These are phyloP conservation scores for Vanacampus margaritifer DNA, from an alignment of 2,113 vertebrate genomes.

Conservation along the genomic window DNA sequence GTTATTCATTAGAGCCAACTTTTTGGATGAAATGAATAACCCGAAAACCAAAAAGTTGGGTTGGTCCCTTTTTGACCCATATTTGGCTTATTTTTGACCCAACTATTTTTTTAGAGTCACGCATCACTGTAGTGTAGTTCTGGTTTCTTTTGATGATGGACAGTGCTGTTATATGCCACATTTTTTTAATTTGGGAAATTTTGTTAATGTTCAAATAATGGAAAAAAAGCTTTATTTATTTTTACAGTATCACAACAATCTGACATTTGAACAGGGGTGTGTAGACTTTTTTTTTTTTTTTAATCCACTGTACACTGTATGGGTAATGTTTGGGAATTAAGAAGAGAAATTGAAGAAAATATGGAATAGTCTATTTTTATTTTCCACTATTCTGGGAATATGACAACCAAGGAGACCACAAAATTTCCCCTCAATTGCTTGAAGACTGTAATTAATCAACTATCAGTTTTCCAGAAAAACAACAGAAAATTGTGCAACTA, in stretches of 20 bases:
- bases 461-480: neutral
- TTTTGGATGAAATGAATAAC: too few relatives aligned
- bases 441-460: neutral
- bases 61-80: too few relatives aligned
- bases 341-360: neutral
- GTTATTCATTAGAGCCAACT: too few relatives aligned
- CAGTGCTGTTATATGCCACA: too few relatives aligned
- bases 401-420: neutral
- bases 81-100: too few relatives aligned
- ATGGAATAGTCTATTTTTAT: neutral
- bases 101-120: too few relatives aligned
- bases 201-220: too few relatives aligned
- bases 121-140: too few relatives aligned
- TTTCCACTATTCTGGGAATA: neutral
- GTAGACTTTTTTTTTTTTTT: neutral
- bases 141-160: too few relatives aligned
- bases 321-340: neutral
- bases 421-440: neutral
- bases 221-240: neutral
- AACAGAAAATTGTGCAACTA: neutral
- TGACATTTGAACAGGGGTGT: too few relatives aligned
- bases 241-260: neutral
- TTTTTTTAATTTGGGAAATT: too few relatives aligned
- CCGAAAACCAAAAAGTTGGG: too few relatives aligned
- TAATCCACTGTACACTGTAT: neutral